Evolutionary conservation across 2,888 invertebrate genomes (phyloP).

Genomic region (Cenopis cana): DNA sequence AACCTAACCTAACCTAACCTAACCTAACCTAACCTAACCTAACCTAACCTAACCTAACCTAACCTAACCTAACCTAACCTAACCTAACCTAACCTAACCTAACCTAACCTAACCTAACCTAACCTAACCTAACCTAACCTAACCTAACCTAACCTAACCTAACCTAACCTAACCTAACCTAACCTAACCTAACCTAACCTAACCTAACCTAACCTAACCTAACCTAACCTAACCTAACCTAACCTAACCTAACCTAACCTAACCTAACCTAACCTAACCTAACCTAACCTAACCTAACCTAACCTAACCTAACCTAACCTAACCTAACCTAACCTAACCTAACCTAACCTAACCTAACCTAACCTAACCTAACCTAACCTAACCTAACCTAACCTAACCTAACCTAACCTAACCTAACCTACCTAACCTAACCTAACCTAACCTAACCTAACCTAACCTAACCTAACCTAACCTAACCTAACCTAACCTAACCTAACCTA

Average conservation of each 20-base stretch:
- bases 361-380: conserved; percentile 31
- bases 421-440: conserved; percentile 33
- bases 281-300: conserved; percentile 28
- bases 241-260: conserved; percentile 29
- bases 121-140: conserved; percentile 12
- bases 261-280: conserved; percentile 18
- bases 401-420: conserved; percentile 30
- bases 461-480: conserved; percentile 34
- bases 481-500: conserved; percentile 34
- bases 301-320: conserved; percentile 29
- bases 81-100: neutral
- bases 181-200: conserved; percentile 32
- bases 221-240: conserved; percentile 31
- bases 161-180: conserved; percentile 34
- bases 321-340: conserved; percentile 32
- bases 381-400: conserved; percentile 23
- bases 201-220: conserved; percentile 34
- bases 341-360: conserved; percentile 26
- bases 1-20: conserved; percentile 28
- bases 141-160: conserved; percentile 32
- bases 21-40: too few species aligned
- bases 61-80: too few species aligned
- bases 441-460: conserved; percentile 34
- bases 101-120: conserved; percentile 30
- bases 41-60: too few species aligned